phyloP scores from a whole-genome alignment of 2,113 vertebrate species.

The Peromyscus maniculatus region DNA sequence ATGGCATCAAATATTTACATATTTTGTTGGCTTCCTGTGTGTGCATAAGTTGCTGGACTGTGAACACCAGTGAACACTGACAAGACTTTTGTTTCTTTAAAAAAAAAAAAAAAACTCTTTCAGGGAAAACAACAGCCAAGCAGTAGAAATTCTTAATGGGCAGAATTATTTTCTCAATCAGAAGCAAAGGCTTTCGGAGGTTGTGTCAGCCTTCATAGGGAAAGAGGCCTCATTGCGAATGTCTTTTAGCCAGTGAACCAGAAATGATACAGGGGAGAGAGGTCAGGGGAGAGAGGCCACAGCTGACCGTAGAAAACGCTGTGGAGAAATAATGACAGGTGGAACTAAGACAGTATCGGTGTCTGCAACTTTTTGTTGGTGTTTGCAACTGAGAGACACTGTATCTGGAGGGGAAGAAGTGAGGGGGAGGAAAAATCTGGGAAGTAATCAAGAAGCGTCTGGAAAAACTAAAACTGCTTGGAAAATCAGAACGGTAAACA shows the following conservation, averaged over 20 bases:
- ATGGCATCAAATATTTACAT: neutral
- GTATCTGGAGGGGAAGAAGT: neutral
- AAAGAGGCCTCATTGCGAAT: neutral
- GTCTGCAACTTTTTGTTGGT: neutral
- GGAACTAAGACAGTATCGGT: neutral
- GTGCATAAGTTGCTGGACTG: neutral
- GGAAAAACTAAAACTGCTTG: neutral
- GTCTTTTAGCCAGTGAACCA: neutral
- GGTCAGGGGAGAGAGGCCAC: neutral
- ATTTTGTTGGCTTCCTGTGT: neutral
- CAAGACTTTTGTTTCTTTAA: neutral
- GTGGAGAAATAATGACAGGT: neutral
- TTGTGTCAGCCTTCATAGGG: neutral
- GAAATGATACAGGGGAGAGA: neutral
- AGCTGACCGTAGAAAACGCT: neutral
- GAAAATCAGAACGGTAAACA: neutral
- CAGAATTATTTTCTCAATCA: neutral
- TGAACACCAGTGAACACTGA: neutral
- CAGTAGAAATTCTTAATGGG: neutral
- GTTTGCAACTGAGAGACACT: neutral
- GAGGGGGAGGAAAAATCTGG: no score
- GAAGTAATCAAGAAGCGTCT: neutral
- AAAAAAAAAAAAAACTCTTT: neutral
- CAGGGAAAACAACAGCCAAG: neutral
- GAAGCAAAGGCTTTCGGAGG: neutral